Evolutionary conservation across 2,888 invertebrate genomes (phyloP), one percentile per base, ranked within the genome.

Genomic region (Meteorus cinctellus): DNA sequence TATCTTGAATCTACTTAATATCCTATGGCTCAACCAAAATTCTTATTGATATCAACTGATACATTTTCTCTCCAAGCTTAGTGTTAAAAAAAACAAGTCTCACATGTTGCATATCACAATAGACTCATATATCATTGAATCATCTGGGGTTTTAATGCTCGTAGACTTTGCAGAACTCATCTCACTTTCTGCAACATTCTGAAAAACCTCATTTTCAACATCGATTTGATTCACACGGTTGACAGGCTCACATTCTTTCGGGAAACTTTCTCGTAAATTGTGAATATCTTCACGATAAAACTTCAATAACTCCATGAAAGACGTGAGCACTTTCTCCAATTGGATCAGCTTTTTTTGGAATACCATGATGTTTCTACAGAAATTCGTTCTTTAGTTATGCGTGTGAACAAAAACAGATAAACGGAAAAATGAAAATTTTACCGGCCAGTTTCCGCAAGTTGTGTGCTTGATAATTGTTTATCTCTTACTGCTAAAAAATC

Each of bases 401-500:
- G 24, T 29, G 62, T 3, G 4, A 36, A 12, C 0, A 14, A 1
- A 4, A 36, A n/a, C 14, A 63, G 41, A 60, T 62, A 41, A 60
- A 59, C 63, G 60, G 27, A 24, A 77, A 77, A 34, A 29, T 62
- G n/a, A 10, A 66, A 34, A 48, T 78, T 77, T 8, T 77, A 82
- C 79, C 77, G 80, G 45, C 77, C 75, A 66, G 82, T 69, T 51
- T 75, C 65, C 6, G n/a, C 10, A 45, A 82, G 78, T 69, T 80
- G 79, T 67, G 77, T 29, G 51, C 91, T 90, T 74, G 85, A 85
- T 60, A 93, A 84, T 76, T 92, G 90, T 82, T 89, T 90, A 80
- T 91, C 91, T 80, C 92, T 90, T 4, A 91, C 84, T 85, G 92
- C 92, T 0, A 93, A 86, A 76, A 92, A 92, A 74, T 92, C 90